Evolutionary conservation across 1,140 invertebrate genomes (phyloP).

Genomic region (Drosophila baimaii): DNA sequence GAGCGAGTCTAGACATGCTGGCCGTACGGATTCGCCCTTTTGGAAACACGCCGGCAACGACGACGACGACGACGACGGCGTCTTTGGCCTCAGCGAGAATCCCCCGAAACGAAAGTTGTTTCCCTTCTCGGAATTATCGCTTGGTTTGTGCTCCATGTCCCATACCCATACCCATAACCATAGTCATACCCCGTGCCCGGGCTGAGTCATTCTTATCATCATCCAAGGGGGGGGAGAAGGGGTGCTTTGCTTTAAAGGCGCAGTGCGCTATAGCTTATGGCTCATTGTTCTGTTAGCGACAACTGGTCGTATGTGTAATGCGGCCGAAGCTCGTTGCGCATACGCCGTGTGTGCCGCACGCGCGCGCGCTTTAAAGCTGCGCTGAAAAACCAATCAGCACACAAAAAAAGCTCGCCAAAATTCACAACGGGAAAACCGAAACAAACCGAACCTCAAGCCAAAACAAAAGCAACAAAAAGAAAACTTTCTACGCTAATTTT

Average conservation of each 20-base stretch:
- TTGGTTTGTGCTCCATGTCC: slow-evolving; percentile 17
- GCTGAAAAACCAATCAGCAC: slow-evolving; percentile 44
- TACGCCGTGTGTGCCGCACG: slow-evolving; percentile 64
- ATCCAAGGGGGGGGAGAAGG: slow-evolving; percentile 5
- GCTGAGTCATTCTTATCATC: slow-evolving; percentile 68
- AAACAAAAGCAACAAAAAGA: slow-evolving; percentile 51
- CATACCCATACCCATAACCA: background rate
- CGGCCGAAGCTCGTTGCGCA: slow-evolving; percentile 69
- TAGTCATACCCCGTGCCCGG: slow-evolving; percentile 8
- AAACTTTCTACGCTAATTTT: slow-evolving; percentile 78
- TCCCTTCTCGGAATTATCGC: slow-evolving; percentile 34
- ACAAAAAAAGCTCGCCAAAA: slow-evolving; percentile 41
- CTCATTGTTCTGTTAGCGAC: slow-evolving; percentile 59
- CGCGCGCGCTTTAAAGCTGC: slow-evolving; percentile 24
- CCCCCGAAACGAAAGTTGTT: slow-evolving; percentile 33
- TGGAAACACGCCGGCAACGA: slow-evolving; percentile 28
- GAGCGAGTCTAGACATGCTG: slow-evolving; percentile 51
- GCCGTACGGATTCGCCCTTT: slow-evolving; percentile 46
- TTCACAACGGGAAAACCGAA: slow-evolving; percentile 30
- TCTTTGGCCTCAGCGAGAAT: slow-evolving; percentile 33
- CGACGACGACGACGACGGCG: slow-evolving; percentile 14
- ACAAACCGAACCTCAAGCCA: slow-evolving; percentile 21
- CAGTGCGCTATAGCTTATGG: slow-evolving; percentile 34
- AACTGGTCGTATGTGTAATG: slow-evolving; percentile 69
- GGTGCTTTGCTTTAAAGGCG: slow-evolving; percentile 14